These are phyloP conservation scores for Macroteleia sp. DNA, from an alignment of 2,888 invertebrate genomes.

Conservation along the genomic window DNA sequence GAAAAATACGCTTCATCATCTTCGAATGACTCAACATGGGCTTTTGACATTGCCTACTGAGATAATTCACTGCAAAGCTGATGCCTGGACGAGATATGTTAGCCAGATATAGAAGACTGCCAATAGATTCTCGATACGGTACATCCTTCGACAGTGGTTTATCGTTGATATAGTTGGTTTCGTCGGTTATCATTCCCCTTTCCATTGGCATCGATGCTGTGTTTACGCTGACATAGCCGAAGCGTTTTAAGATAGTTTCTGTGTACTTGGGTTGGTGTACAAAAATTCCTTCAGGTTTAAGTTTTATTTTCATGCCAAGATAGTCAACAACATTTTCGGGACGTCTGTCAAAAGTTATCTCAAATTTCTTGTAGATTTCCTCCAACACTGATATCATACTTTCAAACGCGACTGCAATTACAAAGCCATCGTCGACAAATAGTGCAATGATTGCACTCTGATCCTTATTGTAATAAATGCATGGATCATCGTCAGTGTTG, in stretches of 20 bases:
- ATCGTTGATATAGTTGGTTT: background rate
- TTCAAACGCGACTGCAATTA: too few relatives aligned
- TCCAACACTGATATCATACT: background rate
- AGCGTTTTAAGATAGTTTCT: background rate
- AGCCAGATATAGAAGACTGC: background rate
- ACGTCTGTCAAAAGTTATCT: background rate
- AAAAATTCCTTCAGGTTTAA: background rate
- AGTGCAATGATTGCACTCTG: too few relatives aligned
- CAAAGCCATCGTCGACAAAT: too few relatives aligned
- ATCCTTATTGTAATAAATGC: too few relatives aligned
- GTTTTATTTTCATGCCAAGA: background rate
- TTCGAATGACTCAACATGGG: background rate
- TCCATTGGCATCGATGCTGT: background rate
- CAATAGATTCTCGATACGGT: background rate
- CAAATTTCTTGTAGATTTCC: background rate
- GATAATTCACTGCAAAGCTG: background rate
- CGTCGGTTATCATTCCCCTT: background rate
- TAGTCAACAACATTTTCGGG: background rate
- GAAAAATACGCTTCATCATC: background rate
- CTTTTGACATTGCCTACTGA: background rate
- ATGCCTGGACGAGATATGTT: background rate
- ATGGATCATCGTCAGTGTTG: too few relatives aligned
- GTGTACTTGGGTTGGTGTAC: background rate
- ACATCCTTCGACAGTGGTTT: background rate
- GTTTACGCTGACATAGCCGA: too few relatives aligned